Evolutionary conservation across 2,888 invertebrate species (phyloP).

Genomic region (Dioctria rufipes): DNA sequence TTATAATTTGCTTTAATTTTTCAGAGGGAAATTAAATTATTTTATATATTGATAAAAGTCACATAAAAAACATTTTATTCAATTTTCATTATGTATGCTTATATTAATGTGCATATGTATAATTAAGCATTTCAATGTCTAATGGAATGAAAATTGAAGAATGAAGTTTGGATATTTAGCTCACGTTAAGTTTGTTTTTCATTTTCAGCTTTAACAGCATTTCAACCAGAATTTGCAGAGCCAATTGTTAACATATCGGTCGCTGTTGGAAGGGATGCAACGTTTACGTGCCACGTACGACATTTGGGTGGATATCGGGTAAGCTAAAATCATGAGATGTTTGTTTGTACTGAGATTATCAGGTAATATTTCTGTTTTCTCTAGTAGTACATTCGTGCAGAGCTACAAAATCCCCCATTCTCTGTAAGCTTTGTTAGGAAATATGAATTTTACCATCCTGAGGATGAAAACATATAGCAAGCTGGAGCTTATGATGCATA

Average conservation of each 20-base stretch:
- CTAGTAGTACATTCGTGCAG: slow-evolving; percentile 3
- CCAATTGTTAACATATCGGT: slow-evolving; percentile 88
- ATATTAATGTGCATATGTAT: too few relatives aligned
- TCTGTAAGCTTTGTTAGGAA: not conserved
- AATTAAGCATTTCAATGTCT: too few relatives aligned
- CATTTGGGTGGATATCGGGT: slow-evolving; percentile 92
- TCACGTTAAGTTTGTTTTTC: slow-evolving; percentile 58
- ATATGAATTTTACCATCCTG: slow-evolving; percentile 15
- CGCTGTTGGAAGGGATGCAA: slow-evolving; percentile 88
- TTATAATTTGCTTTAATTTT: too few relatives aligned
- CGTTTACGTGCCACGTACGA: slow-evolving; percentile 88
- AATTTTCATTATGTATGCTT: too few relatives aligned
- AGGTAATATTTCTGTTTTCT: slow-evolving; percentile 35
- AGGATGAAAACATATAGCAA: not conserved
- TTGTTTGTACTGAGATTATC: slow-evolving; percentile 46
- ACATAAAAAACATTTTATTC: too few relatives aligned
- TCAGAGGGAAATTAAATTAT: too few relatives aligned
- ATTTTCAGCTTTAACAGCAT: slow-evolving; percentile 78
- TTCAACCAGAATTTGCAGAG: slow-evolving; percentile 88
- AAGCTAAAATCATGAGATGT: slow-evolving; percentile 69
- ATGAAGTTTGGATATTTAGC: too few relatives aligned
- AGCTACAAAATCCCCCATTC: not conserved
- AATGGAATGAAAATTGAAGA: too few relatives aligned
- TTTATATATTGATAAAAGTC: too few relatives aligned
- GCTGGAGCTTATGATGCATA: slow-evolving; percentile 16